Evolutionary conservation across 2,113 vertebrate species (phyloP).

Genomic region (Dicerorhinus sumatrensis): DNA sequence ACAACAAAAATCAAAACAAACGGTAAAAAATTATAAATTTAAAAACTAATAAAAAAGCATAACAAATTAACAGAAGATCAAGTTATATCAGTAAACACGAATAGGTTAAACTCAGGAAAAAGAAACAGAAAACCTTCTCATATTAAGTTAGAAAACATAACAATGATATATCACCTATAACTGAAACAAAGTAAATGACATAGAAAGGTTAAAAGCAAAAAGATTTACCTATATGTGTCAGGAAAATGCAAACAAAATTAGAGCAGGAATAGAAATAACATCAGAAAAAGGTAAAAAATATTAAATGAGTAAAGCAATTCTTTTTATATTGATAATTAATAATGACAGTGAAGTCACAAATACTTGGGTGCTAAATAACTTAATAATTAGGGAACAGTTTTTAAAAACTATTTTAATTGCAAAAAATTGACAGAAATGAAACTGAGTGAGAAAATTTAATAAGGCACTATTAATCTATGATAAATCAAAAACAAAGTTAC

Average conservation of each 20-base stretch:
- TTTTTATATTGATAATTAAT: neutral
- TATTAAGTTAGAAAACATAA: constrained; percentile 5
- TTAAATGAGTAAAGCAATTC: neutral
- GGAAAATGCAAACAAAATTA: neutral
- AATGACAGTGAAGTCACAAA: neutral
- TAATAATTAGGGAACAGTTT: neutral
- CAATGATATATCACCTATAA: neutral
- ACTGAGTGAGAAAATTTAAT: neutral
- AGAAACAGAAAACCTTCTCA: neutral
- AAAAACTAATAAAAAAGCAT: neutral
- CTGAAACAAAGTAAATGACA: neutral
- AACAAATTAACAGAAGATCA: neutral
- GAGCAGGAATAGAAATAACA: neutral
- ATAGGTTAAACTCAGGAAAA: neutral
- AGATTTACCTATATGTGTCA: neutral
- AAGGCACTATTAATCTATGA: neutral
- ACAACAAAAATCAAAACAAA: neutral
- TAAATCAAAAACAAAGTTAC: neutral
- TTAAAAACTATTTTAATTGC: neutral
- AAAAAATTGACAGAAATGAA: neutral
- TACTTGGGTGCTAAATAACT: neutral
- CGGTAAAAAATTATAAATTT: neutral
- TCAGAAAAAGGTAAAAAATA: neutral
- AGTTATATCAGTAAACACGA: neutral
- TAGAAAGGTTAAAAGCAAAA: constrained; percentile 48